phyloP scores from a whole-genome alignment of 2,113 vertebrate species.

The Nannobrachium achirus region DNA sequence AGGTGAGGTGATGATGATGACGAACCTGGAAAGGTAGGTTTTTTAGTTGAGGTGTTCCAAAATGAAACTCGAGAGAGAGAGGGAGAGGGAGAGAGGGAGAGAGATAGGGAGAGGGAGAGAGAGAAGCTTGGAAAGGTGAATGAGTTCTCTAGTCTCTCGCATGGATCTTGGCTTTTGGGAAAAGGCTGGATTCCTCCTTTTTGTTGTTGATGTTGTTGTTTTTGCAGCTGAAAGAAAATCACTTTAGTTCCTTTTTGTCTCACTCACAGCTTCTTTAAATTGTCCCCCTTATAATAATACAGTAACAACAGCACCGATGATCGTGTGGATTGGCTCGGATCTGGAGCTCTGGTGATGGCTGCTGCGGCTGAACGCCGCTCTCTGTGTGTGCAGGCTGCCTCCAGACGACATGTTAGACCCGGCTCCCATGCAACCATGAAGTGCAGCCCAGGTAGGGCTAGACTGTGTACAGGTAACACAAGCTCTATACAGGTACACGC shows the following conservation, averaged over 20 bases:
- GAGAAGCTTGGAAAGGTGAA: slow-evolving; percentile 56
- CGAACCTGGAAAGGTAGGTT: slow-evolving; percentile 40
- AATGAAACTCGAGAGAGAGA: slow-evolving; percentile 56
- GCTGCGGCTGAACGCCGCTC: slow-evolving; percentile 29
- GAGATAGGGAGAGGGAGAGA: slow-evolving; percentile 55
- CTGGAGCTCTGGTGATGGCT: slow-evolving; percentile 15
- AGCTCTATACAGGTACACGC: slow-evolving; percentile 65
- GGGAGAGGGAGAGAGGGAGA: slow-evolving; percentile 56
- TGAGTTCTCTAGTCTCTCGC: slow-evolving; percentile 69
- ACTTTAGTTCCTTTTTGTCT: no score
- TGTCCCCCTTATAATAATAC: no score
- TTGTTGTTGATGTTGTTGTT: no score
- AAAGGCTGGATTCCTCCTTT: no score
- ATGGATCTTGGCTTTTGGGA: no score
- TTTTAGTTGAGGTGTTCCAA: slow-evolving; percentile 41
- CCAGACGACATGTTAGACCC: slow-evolving; percentile 64
- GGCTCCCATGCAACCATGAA: slow-evolving; percentile 52
- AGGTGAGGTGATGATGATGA: slow-evolving; percentile 64
- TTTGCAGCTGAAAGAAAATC: no score
- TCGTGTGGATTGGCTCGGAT: background rate
- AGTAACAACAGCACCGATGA: background rate
- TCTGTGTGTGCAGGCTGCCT: slow-evolving; percentile 28
- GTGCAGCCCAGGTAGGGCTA: slow-evolving; percentile 69
- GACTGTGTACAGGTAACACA: slow-evolving; percentile 78
- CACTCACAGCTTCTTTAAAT: no score